Evolutionary conservation across 2,113 vertebrate species (phyloP).

Genomic region (Microcebus tavaratra): DNA sequence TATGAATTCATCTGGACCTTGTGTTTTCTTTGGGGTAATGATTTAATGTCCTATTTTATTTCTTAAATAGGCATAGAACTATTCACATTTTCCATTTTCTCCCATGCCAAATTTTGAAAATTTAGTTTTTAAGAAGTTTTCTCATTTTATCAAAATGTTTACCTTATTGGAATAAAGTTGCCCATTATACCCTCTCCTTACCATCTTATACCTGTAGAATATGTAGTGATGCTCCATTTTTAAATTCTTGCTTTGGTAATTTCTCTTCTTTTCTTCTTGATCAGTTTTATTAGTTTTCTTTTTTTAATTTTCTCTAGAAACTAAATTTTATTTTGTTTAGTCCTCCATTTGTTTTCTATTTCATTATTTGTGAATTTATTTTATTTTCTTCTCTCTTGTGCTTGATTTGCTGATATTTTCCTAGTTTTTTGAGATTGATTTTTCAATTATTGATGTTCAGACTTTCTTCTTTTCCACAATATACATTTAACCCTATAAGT

Average conservation of each 20-base stretch:
- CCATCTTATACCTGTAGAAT: neutral
- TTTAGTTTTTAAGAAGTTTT: neutral
- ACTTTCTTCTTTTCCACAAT: constrained; percentile 1
- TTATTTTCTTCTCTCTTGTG: constrained; percentile 8
- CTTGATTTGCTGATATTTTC: neutral
- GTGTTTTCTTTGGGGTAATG: neutral
- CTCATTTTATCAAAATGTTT: neutral
- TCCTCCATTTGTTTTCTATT: neutral
- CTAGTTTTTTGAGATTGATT: neutral
- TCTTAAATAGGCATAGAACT: neutral
- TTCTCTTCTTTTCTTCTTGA: neutral
- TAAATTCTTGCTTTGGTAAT: neutral
- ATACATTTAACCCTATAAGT: neutral
- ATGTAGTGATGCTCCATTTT: neutral
- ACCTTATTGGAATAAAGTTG: neutral
- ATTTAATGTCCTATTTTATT: neutral
- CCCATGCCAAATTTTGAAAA: neutral
- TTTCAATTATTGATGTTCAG: neutral
- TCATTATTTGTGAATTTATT: neutral
- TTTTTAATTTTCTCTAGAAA: neutral
- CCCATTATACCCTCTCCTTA: neutral
- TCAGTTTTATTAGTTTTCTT: neutral
- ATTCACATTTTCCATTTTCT: neutral
- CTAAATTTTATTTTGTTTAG: neutral
- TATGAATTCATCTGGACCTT: neutral